Evolutionary conservation across 1,140 invertebrate genomes (phyloP).

Genomic region (Aphelinus atriplicis): DNA sequence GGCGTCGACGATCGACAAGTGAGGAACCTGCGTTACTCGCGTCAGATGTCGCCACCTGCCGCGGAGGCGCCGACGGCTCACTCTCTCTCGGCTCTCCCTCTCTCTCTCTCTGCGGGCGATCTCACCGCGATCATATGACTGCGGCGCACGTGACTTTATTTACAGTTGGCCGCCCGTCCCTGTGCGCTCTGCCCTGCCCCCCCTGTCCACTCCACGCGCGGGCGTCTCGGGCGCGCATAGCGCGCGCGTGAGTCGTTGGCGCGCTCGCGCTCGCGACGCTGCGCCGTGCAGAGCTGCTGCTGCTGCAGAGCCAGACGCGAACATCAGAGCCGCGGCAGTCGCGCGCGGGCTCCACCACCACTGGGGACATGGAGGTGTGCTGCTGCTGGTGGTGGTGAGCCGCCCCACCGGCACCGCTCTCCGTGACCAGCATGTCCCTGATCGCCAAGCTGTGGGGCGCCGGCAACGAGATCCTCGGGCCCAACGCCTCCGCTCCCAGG

Average conservation of each 20-base stretch:
- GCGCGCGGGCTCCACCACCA: no score
- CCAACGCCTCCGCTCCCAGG: no score
- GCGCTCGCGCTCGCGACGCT: not conserved
- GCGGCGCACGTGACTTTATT: conserved; percentile 70
- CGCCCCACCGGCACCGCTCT: not conserved
- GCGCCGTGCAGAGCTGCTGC: not conserved
- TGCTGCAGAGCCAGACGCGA: not conserved
- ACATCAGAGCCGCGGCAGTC: no score
- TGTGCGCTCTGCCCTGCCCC: not conserved
- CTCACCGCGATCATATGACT: conserved; percentile 67
- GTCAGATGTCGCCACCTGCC: conserved; percentile 33
- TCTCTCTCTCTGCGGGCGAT: no score
- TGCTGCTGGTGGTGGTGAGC: not conserved
- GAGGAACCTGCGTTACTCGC: not conserved
- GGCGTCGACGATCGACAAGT: not conserved
- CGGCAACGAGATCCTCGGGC: not conserved
- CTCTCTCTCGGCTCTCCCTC: conserved; percentile 12
- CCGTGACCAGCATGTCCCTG: conserved; percentile 9
- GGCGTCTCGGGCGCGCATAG: not conserved
- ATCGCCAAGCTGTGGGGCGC: conserved; percentile 30
- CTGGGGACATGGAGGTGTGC: no score
- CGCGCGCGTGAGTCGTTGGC: not conserved
- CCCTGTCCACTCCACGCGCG: not conserved
- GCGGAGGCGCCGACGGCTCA: conserved; percentile 16
- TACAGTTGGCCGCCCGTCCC: conserved; percentile 57